Base-by-base conservation (phyloP, 2,797 vertebrate species). In the Argyrosomus regius region DNA sequence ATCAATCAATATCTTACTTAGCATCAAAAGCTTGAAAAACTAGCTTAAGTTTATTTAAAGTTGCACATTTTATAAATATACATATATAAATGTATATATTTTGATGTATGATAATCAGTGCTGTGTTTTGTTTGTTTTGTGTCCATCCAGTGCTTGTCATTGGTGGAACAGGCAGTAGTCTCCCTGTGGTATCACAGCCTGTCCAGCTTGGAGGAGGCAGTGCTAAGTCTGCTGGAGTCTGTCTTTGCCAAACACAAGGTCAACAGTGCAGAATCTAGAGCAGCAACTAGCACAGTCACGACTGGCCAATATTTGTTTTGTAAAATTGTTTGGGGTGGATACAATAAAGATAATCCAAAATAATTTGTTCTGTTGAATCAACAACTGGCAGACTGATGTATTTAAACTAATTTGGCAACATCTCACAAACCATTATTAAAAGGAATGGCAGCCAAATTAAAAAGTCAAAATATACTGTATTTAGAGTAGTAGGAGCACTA, bases 131-230 rank as follows among this genome's bases (percentile, higher is more conserved):
- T 56, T 24, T 50, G 18, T 5, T 3, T 35, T 35, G 35, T 35
- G 35, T 49, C 20, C 53, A 89, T 96, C 84, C 94, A 94, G 92
- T 95, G 93, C 89, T 94, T 96, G 80, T 85, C 80, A 31, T 87
- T 97, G n/a, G 78, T 94, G 22, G 89, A 87, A 22, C 81, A 89
- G 45, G 92, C 93, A 17, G 13, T 96, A 14, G 50, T 94, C 84
- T 94, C 89, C 75, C 94, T 97, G 76, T 97, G 96, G 96, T 93
- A 95, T 86, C 94, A 91, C 81, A 96, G 96, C 85, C 91, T 97
- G 81, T 93, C 93, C 72, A 95, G 96, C 85, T 94, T 97, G 82
- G 96, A 97, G 91, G 95, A 91, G 88, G 92, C 96, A 45, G 62
- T 78, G 4, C 89, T 97, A 18, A 68, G 79, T 83, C 94, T 97